phyloP scores from a whole-genome alignment of 1,140 invertebrate species.

The Drosophila dunni region DNA sequence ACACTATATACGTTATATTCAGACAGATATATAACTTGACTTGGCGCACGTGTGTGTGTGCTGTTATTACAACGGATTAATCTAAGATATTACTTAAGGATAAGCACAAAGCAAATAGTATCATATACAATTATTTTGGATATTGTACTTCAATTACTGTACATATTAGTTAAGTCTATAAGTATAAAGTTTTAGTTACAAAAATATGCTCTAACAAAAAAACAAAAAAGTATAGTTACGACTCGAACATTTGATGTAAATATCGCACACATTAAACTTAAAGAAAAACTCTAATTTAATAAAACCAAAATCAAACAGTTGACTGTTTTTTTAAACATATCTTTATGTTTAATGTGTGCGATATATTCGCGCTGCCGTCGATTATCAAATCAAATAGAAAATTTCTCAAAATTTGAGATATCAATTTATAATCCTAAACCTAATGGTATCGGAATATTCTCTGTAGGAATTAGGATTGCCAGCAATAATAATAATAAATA shows the following conservation, averaged over 20 bases:
- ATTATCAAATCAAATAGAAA: slow-evolving; percentile 1
- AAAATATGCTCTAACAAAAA: background rate
- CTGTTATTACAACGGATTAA: slow-evolving; percentile 4
- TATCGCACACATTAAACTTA: no score
- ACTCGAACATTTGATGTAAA: background rate
- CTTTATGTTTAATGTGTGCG: no score
- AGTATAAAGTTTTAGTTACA: background rate
- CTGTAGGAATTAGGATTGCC: background rate
- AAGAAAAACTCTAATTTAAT: no score
- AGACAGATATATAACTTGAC: background rate
- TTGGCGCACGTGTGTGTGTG: slow-evolving; percentile 5
- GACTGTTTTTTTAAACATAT: no score
- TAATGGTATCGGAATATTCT: background rate
- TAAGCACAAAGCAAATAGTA: slow-evolving; percentile 12
- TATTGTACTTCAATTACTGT: slow-evolving; percentile 34
- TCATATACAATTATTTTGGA: slow-evolving; percentile 13
- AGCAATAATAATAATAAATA: no score
- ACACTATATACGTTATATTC: background rate
- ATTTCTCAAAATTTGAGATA: background rate
- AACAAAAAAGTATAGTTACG: slow-evolving; percentile 9
- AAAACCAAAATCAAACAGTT: no score
- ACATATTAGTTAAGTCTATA: slow-evolving; percentile 14
- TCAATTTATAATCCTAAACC: background rate
- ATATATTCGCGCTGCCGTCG: background rate
- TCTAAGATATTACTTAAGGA: background rate